These are phyloP conservation scores for Tricholaema leucomelas DNA, from an alignment of 2,113 vertebrate species.

Conservation along the genomic window DNA sequence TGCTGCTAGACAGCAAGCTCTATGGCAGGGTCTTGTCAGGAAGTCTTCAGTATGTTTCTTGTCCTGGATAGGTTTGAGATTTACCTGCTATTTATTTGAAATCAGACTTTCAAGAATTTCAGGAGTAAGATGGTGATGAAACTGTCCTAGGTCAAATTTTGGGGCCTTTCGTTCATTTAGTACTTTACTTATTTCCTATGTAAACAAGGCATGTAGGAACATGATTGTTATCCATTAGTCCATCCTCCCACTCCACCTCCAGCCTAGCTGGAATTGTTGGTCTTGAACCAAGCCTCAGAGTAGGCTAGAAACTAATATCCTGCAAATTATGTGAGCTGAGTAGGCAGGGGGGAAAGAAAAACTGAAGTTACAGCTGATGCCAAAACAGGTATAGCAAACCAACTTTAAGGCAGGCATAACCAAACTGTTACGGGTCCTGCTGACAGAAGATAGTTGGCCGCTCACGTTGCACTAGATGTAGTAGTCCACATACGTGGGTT, in stretches of 20 bases:
- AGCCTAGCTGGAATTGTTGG: background rate
- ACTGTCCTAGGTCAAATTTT: background rate
- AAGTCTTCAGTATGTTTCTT: background rate
- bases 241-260: background rate
- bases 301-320: background rate
- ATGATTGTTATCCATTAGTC: background rate
- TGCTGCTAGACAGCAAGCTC: background rate
- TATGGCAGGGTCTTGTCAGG: background rate
- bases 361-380: background rate
- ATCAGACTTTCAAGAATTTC: background rate
- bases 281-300: background rate
- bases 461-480: background rate
- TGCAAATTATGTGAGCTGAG: background rate
- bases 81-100: background rate
- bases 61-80: background rate
- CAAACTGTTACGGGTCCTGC: background rate
- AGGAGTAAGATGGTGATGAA: background rate
- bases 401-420: background rate
- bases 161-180: background rate
- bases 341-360: background rate
- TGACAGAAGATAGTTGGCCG: background rate
- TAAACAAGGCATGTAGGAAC: background rate
- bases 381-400: background rate
- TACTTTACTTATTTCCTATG: background rate
- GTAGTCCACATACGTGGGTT: background rate